A percentile compares a stretch with the other conserved stretches of the same genome.
These are phyloP conservation scores for Anoncus sp. DNA, from an alignment of 2,888 invertebrate genomes.

Conservation along the genomic window DNA sequence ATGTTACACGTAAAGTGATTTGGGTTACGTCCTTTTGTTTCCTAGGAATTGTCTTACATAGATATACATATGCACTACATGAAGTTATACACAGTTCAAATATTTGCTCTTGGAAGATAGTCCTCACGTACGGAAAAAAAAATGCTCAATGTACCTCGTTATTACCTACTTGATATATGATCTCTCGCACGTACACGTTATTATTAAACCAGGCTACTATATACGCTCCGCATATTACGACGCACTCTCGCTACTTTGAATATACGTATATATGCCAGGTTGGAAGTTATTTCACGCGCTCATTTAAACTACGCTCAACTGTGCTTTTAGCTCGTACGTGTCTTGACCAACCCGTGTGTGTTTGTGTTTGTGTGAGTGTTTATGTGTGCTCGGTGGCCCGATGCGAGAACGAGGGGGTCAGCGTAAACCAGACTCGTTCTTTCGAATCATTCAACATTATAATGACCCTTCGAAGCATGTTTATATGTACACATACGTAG, in stretches of 20 bases:
- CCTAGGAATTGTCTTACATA: too few species aligned
- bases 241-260: conserved; percentile 43
- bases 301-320: conserved; percentile 35
- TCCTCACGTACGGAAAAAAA: background rate
- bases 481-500: background rate
- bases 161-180: conserved; percentile 28
- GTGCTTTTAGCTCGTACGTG: conserved; percentile 9
- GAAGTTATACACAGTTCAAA: background rate
- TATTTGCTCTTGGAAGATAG: background rate
- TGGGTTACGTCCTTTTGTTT: too few species aligned
- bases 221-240: conserved; percentile 21
- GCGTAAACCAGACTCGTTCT: conserved; percentile 47
- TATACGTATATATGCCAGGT: background rate
- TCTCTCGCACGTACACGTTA: conserved; percentile 38
- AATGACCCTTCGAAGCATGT: conserved; percentile 63
- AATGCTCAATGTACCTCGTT: conserved; percentile 7
- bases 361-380: background rate
- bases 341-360: background rate
- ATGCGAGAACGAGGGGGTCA: conserved; percentile 26
- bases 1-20: too few species aligned
- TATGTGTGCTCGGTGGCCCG: conserved; percentile 14
- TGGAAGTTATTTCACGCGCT: conserved; percentile 39
- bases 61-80: too few species aligned
- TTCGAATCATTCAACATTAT: conserved; percentile 73
- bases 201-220: conserved; percentile 8